Conservation (phyloP, 1,140 invertebrate genomes). For the Medauroidea extradentata region DNA sequence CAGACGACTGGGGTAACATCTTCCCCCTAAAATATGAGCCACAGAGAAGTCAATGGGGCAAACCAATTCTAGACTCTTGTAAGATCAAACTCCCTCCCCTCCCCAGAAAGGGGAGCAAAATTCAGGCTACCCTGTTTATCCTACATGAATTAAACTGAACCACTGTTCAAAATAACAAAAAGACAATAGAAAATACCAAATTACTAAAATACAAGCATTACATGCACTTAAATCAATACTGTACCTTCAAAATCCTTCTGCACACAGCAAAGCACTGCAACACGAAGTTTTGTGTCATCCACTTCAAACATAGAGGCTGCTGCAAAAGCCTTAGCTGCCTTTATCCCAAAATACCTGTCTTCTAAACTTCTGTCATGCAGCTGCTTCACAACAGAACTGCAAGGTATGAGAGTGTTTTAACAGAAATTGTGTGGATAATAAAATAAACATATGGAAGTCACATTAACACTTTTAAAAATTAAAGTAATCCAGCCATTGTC, state of each 20-base stretch:
- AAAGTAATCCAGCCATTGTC: background rate
- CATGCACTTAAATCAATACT: too few species aligned
- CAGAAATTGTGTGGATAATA: background rate
- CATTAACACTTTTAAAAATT: background rate
- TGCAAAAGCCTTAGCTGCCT: constrained; percentile 1
- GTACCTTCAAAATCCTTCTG: constrained; percentile 11
- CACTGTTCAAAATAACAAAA: too few species aligned
- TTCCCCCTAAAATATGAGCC: too few species aligned
- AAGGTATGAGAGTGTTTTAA: background rate
- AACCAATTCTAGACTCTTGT: too few species aligned
- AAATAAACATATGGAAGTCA: background rate
- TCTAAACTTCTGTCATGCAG: constrained; percentile 9
- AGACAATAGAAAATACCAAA: too few species aligned
- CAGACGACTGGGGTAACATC: too few species aligned
- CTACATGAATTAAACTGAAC: too few species aligned
- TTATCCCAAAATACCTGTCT: constrained; percentile 9
- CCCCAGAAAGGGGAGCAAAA: too few species aligned
- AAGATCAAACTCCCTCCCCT: too few species aligned
- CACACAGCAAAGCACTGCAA: background rate
- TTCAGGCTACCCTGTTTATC: too few species aligned
- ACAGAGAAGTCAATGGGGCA: too few species aligned
- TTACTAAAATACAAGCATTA: too few species aligned
- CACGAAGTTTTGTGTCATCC: background rate
- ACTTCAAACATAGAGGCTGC: constrained; percentile 2
- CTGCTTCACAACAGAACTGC: background rate